Evolutionary conservation across 2,888 invertebrate species (phyloP).

Genomic region (Synergus japonicus): DNA sequence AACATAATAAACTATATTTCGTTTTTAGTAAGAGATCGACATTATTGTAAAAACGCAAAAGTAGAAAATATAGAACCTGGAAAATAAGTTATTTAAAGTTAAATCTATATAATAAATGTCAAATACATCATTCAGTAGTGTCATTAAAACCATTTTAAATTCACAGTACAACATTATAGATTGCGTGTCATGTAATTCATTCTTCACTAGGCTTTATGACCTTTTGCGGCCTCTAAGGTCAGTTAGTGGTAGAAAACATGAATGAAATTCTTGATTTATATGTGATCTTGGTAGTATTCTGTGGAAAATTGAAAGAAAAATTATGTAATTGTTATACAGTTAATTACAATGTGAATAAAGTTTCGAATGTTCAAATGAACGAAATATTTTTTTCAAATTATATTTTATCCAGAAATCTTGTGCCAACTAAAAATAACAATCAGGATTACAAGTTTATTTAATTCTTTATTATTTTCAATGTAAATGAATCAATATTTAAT

Average conservation of each 20-base stretch:
- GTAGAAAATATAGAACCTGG: not conserved
- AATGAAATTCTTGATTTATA: not conserved
- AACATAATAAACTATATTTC: not conserved
- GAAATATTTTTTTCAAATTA: too few relatives aligned
- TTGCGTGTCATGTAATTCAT: constrained; percentile 11
- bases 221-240: not conserved
- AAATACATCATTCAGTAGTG: not conserved
- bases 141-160: not conserved
- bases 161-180: not conserved
- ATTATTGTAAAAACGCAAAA: too few relatives aligned
- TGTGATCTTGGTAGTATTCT: not conserved
- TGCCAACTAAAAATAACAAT: too few relatives aligned
- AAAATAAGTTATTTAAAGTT: not conserved
- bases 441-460: too few relatives aligned
- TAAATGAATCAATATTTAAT: too few relatives aligned
- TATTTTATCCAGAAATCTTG: too few relatives aligned
- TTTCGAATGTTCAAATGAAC: too few relatives aligned
- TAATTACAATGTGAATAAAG: too few relatives aligned
- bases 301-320: too few relatives aligned
- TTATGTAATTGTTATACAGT: too few relatives aligned
- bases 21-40: too few relatives aligned
- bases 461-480: too few relatives aligned
- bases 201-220: not conserved
- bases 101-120: not conserved
- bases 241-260: not conserved